Evolutionary conservation across 2,888 invertebrate genomes (phyloP).

Genomic region (Podabrus alpinus): DNA sequence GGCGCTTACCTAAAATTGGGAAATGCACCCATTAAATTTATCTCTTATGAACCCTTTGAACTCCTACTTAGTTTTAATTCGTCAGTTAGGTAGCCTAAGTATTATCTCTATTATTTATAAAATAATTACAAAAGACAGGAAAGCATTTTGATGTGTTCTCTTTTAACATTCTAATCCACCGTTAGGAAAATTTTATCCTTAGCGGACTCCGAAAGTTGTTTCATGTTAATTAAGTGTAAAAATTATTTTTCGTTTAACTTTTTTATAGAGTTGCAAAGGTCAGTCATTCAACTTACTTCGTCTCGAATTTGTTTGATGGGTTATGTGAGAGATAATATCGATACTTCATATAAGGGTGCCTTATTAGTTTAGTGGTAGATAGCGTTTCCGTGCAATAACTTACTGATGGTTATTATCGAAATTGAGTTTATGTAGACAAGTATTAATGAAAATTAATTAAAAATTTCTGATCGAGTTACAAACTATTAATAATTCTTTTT

Average conservation of each 20-base stretch:
- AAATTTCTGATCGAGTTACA: background rate
- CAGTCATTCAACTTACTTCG: background rate
- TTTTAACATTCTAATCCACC: background rate
- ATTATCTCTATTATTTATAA: background rate
- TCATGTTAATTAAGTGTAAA: background rate
- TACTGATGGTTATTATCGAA: background rate
- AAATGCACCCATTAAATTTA: background rate
- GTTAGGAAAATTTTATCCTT: background rate
- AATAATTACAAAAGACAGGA: background rate
- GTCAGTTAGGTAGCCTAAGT: too few relatives aligned
- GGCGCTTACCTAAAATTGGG: background rate
- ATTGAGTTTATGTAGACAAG: background rate
- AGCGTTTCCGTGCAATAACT: constrained; percentile 4
- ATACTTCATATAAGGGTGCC: constrained; percentile 4
- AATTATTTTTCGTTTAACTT: background rate
- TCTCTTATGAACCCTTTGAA: background rate
- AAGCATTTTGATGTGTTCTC: background rate
- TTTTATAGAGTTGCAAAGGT: background rate
- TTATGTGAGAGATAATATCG: constrained; percentile 7
- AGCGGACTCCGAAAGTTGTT: background rate
- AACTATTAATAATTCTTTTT: background rate
- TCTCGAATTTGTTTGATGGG: constrained; percentile 9
- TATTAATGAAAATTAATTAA: background rate
- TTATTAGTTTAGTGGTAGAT: constrained; percentile 7
- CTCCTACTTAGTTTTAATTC: background rate